These are phyloP conservation scores for Sturnira hondurensis DNA, from an alignment of 2,113 vertebrate species.

Conservation along the genomic window DNA sequence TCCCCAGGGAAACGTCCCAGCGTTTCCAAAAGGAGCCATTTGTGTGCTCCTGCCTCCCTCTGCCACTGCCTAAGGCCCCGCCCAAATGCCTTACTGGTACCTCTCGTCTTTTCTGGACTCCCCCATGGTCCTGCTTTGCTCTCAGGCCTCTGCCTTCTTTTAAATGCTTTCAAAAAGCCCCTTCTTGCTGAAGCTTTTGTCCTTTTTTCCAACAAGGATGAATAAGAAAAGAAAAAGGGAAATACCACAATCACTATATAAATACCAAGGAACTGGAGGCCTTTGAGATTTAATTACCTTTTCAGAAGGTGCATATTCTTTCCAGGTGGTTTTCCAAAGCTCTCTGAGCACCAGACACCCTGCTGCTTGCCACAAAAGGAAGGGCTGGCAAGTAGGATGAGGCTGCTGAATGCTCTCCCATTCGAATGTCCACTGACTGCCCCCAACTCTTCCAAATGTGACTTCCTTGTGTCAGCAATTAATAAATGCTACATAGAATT, in stretches of 20 bases:
- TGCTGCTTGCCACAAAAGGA: not conserved
- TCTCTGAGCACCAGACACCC: not conserved
- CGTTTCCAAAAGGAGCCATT: not conserved
- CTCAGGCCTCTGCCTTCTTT: constrained; percentile 1
- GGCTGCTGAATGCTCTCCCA: too few species aligned
- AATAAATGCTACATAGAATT: not conserved
- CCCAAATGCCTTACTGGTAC: not conserved
- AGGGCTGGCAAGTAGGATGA: not conserved
- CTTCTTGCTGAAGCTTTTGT: constrained; percentile 34
- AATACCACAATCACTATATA: constrained; percentile 19
- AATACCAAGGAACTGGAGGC: constrained; percentile 12
- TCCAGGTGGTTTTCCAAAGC: constrained; percentile 42
- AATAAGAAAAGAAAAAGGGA: constrained; percentile 22
- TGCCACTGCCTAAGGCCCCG: fast-evolving
- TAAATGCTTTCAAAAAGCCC: constrained; percentile 11
- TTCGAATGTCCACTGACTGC: not conserved
- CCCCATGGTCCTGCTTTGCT: not conserved
- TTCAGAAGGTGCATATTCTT: constrained; percentile 39
- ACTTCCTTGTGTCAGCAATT: not conserved
- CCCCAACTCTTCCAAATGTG: not conserved
- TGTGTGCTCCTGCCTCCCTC: not conserved
- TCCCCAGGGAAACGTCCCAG: not conserved
- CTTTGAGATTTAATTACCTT: constrained; percentile 12
- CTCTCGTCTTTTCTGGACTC: not conserved
- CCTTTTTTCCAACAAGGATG: constrained; percentile 19